These are phyloP conservation scores for Drosophila histrio DNA, from an alignment of 2,888 invertebrate genomes.

Conservation along the genomic window DNA sequence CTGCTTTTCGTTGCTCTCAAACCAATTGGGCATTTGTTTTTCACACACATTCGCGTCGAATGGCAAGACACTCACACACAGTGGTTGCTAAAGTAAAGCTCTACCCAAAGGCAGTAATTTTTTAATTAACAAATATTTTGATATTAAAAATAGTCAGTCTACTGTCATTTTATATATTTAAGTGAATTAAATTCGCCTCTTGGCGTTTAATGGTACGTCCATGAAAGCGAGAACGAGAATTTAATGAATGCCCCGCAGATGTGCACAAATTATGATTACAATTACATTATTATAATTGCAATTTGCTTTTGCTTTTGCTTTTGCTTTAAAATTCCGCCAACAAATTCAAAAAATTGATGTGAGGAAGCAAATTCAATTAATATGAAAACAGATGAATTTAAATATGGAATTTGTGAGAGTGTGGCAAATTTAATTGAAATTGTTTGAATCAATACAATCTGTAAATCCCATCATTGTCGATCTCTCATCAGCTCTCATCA, in stretches of 20 bases:
- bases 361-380: conserved; percentile 2
- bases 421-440: conserved; percentile 6
- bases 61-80: conserved; percentile 59
- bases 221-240: conserved; percentile 18
- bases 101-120: conserved; percentile 33
- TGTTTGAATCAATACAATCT: conserved; percentile 2
- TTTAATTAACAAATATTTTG: conserved; percentile 61
- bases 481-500: neutral
- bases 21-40: conserved; percentile 23
- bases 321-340: neutral
- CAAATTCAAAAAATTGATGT: conserved; percentile 6
- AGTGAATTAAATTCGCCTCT: conserved; percentile 67
- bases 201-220: conserved; percentile 5
- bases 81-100: neutral
- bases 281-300: conserved; percentile 55
- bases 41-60: conserved; percentile 59
- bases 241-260: conserved; percentile 49
- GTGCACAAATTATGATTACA: conserved; percentile 37
- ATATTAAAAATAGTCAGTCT: conserved; percentile 13
- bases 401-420: neutral
- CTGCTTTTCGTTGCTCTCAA: neutral
- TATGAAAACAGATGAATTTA: neutral
- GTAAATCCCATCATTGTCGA: neutral
- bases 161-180: conserved; percentile 38
- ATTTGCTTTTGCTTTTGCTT: conserved; percentile 2